These are phyloP conservation scores for Neosalanx taihuensis DNA, from an alignment of 2,797 vertebrate species.

Conservation along the genomic window DNA sequence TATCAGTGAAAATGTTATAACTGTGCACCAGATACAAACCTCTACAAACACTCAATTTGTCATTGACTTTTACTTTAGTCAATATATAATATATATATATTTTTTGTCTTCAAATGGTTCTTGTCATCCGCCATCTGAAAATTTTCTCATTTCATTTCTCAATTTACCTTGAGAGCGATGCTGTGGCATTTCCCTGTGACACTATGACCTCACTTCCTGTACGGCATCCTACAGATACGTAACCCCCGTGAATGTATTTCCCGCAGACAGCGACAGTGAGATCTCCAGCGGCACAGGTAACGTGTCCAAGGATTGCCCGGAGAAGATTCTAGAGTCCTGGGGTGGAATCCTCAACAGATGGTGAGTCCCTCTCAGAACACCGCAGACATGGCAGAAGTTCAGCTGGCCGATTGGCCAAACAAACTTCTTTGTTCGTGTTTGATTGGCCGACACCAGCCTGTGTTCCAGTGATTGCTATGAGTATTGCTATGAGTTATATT, in stretches of 20 bases:
- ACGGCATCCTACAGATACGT: background rate
- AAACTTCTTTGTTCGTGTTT: background rate
- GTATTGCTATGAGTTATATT: background rate
- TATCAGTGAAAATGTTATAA: no score
- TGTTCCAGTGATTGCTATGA: no score
- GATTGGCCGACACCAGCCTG: no score
- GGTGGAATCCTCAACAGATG: conserved; percentile 92
- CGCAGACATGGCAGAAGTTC: background rate
- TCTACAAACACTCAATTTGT: no score
- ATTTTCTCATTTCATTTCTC: no score
- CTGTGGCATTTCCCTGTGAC: background rate
- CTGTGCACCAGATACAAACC: no score
- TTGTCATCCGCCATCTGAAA: no score
- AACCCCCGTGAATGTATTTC: background rate
- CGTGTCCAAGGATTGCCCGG: conserved; percentile 97
- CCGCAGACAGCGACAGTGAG: conserved; percentile 93
- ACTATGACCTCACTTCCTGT: background rate
- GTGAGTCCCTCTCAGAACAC: conserved; percentile 64
- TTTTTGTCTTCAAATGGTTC: no score
- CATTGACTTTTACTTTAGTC: no score
- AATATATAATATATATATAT: no score
- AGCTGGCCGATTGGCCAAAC: background rate
- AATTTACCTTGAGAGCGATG: background rate
- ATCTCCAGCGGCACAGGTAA: conserved; percentile 97
- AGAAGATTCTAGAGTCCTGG: conserved; percentile 98